Evolutionary conservation across 2,113 vertebrate species (phyloP).

Genomic region (Ophthalmolycus amberensis): DNA sequence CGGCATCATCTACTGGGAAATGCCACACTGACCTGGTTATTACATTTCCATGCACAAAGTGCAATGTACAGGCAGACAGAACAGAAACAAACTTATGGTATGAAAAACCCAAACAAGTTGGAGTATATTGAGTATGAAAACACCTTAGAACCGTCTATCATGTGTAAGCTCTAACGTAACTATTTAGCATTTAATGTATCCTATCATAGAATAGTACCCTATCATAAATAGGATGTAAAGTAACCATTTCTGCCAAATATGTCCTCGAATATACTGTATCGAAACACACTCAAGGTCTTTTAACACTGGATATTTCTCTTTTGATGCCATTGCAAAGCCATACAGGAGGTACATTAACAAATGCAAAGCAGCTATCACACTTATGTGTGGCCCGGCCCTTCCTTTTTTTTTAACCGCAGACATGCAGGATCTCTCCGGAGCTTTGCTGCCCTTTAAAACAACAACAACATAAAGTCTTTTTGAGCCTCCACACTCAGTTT

Average conservation of each 20-base stretch:
- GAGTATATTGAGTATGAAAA: slow-evolving; percentile 18
- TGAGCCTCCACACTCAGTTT: slow-evolving; percentile 12
- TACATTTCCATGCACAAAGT: slow-evolving; percentile 14
- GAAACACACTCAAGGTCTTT: slow-evolving; percentile 2
- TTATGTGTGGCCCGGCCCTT: not conserved
- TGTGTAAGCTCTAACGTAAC: not conserved
- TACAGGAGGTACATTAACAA: not conserved
- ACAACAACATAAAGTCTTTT: slow-evolving; percentile 17
- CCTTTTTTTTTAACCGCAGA: not conserved
- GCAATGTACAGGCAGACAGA: slow-evolving; percentile 62
- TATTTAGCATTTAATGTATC: slow-evolving; percentile 19
- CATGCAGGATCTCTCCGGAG: not conserved
- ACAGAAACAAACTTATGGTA: slow-evolving; percentile 13
- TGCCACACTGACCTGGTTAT: not conserved
- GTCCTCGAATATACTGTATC: slow-evolving; percentile 19
- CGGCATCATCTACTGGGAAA: slow-evolving; percentile 21
- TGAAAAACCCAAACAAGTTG: slow-evolving; percentile 20
- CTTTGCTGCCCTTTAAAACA: not conserved
- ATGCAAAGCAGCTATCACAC: slow-evolving; percentile 43
- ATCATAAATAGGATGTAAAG: slow-evolving; percentile 18
- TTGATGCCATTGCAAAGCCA: slow-evolving; percentile 18
- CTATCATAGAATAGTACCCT: not conserved
- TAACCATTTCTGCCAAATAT: slow-evolving; percentile 19
- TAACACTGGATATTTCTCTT: slow-evolving; percentile 12
- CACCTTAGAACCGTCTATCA: not conserved